phyloP scores from a whole-genome alignment of 1,140 invertebrate genomes.

The Eulimnadia texana region DNA sequence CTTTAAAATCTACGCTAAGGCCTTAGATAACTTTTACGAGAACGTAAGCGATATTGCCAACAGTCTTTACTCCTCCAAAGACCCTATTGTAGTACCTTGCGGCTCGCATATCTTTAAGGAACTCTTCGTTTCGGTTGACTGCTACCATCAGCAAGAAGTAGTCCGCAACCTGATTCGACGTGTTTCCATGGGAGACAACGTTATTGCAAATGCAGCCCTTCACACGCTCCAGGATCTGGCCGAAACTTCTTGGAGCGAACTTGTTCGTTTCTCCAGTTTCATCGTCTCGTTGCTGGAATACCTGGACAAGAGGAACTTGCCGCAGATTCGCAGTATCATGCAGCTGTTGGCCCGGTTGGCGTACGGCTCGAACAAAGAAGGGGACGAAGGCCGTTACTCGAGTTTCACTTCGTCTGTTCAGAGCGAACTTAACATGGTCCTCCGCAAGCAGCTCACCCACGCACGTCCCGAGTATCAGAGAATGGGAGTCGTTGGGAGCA shows the following conservation, averaged over 20 bases:
- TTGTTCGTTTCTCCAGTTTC: slow-evolving; percentile 6
- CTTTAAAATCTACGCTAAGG: slow-evolving; percentile 1
- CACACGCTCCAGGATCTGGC: slow-evolving; percentile 2
- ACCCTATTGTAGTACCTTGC: neutral
- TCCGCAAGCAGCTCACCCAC: neutral
- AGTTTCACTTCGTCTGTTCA: slow-evolving; percentile 1
- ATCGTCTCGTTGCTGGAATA: slow-evolving; percentile 10
- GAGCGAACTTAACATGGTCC: slow-evolving; percentile 2
- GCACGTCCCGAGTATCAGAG: neutral
- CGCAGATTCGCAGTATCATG: slow-evolving; percentile 8
- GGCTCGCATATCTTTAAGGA: slow-evolving; percentile 1
- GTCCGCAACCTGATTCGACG: neutral
- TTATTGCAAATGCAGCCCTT: neutral
- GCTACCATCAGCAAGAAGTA: neutral
- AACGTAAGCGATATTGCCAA: slow-evolving; percentile 6
- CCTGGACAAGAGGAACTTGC: slow-evolving; percentile 2
- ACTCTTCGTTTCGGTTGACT: neutral
- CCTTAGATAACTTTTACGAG: neutral
- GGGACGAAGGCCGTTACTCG: neutral
- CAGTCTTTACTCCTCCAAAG: neutral
- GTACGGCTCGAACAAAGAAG: slow-evolving; percentile 5
- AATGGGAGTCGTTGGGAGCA: slow-evolving; percentile 2
- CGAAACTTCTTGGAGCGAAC: neutral
- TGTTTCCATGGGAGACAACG: neutral
- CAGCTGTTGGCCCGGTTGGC: slow-evolving; percentile 10